These are phyloP conservation scores for Dasyurus viverrinus DNA, from an alignment of 2,113 vertebrate species.

Conservation along the genomic window DNA sequence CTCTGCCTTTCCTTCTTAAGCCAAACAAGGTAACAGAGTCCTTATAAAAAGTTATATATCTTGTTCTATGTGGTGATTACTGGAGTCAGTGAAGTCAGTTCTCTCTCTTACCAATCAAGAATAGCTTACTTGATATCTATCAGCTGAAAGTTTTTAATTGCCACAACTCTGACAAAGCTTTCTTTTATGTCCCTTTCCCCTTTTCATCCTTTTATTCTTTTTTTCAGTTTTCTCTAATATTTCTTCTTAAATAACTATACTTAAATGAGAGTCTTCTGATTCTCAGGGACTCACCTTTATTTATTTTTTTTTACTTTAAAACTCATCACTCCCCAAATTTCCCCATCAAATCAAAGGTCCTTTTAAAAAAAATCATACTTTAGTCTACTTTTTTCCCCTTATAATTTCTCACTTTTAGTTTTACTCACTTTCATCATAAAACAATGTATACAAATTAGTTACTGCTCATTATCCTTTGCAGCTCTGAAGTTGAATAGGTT, in stretches of 20 bases:
- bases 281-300: not conserved
- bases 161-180: not conserved
- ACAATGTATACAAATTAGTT: too few species aligned
- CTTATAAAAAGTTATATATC: not conserved
- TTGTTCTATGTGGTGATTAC: not conserved
- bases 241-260: not conserved
- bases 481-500: too few species aligned
- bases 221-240: not conserved
- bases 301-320: too few species aligned
- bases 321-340: too few species aligned
- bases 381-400: too few species aligned
- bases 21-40: not conserved
- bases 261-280: not conserved
- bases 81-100: not conserved
- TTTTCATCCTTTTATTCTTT: not conserved
- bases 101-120: not conserved
- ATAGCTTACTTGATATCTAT: not conserved
- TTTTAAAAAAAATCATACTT: not conserved
- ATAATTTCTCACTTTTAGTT: too few species aligned
- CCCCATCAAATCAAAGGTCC: not conserved
- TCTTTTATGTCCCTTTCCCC: not conserved
- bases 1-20: not conserved
- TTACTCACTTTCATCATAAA: too few species aligned
- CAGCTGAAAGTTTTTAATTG: not conserved
- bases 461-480: too few species aligned